phyloP scores from a whole-genome alignment of 2,113 vertebrate genomes.

The Pseudorhombus dupliciocellatus region DNA sequence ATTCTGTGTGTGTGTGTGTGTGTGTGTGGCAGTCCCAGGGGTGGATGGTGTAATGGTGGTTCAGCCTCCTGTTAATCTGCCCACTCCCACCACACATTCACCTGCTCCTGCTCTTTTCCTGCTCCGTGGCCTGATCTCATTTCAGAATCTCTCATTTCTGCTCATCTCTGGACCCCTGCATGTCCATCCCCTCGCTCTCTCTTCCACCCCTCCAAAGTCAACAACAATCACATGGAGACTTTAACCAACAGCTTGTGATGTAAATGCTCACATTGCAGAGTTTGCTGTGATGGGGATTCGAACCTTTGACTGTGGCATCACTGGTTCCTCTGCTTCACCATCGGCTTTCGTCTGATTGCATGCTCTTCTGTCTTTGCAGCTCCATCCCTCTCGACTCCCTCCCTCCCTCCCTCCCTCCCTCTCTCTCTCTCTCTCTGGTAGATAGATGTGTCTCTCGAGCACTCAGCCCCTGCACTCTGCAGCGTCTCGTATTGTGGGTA shows the following conservation, averaged over 20 bases:
- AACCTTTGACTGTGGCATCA: not conserved
- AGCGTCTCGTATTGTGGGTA: slow-evolving; percentile 72
- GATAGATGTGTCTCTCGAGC: slow-evolving; percentile 67
- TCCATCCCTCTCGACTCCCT: slow-evolving; percentile 34
- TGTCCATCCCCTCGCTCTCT: not conserved
- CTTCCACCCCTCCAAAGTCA: not conserved
- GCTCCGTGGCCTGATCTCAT: slow-evolving; percentile 29
- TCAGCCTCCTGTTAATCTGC: slow-evolving; percentile 4
- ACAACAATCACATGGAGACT: not conserved
- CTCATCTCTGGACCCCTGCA: slow-evolving; percentile 15
- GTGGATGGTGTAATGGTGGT: slow-evolving; percentile 58
- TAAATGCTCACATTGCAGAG: not conserved
- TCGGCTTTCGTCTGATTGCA: slow-evolving; percentile 35
- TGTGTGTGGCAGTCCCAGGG: slow-evolving; percentile 29
- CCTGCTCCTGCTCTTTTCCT: slow-evolving; percentile 24
- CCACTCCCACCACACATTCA: slow-evolving; percentile 2
- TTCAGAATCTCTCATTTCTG: slow-evolving; percentile 26
- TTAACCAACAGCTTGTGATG: not conserved
- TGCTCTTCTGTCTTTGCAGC: slow-evolving; percentile 27
- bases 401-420: slow-evolving; percentile 15
- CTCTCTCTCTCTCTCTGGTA: slow-evolving; percentile 19
- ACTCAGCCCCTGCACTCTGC: slow-evolving; percentile 69
- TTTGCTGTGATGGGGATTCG: not conserved
- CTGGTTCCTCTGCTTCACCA: not conserved
- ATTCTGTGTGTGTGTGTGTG: slow-evolving; percentile 10